These are phyloP conservation scores for Rousettus leschenaultii DNA, from an alignment of 2,113 vertebrate species.

Conservation along the genomic window DNA sequence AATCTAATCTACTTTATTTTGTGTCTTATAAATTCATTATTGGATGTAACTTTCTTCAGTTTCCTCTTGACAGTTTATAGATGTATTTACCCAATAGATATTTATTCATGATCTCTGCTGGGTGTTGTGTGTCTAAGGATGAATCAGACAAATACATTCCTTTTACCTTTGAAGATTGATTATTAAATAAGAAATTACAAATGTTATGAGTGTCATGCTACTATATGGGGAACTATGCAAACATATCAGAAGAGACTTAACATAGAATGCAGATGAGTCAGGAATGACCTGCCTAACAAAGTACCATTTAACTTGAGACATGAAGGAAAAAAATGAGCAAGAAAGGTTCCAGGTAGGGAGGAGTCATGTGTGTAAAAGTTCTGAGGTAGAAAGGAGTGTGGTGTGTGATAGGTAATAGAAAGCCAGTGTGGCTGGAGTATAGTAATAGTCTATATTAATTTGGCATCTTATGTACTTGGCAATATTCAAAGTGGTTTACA, in stretches of 20 bases:
- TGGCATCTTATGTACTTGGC: not conserved
- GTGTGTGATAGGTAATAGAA: not conserved
- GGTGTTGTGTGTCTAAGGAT: not conserved
- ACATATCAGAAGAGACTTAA: not conserved
- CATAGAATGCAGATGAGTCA: not conserved
- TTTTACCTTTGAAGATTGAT: not conserved
- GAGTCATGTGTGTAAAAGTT: not conserved
- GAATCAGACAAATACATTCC: not conserved
- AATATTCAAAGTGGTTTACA: not conserved
- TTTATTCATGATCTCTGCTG: not conserved
- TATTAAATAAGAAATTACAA: not conserved
- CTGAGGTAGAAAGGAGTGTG: not conserved
- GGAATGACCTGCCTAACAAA: not conserved
- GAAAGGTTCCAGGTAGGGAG: not conserved
- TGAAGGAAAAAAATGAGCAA: not conserved
- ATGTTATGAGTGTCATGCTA: not conserved
- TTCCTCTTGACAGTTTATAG: not conserved
- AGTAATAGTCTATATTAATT: not conserved
- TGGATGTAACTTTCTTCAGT: not conserved
- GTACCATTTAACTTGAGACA: not conserved
- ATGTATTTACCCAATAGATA: not conserved
- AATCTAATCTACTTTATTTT: conserved; percentile 7
- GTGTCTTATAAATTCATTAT: not conserved
- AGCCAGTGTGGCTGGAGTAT: not conserved
- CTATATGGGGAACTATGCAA: not conserved